Conservation (phyloP, 2,113 vertebrate genomes). For the Aleadryas rufinucha region DNA sequence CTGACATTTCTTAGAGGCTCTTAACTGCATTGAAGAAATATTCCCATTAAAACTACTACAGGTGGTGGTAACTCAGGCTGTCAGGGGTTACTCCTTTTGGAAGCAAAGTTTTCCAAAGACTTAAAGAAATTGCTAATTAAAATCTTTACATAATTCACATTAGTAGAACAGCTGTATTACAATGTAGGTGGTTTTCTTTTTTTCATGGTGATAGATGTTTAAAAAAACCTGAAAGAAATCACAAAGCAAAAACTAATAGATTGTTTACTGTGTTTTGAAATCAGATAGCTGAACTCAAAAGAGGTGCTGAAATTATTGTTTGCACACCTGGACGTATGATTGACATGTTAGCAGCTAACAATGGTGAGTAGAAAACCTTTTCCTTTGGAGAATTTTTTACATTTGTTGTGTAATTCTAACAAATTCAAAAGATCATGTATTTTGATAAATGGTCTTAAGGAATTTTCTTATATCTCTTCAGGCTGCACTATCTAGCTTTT, state of each 20-base stretch:
- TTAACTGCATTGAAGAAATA: not conserved
- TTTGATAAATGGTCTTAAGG: constrained; percentile 55
- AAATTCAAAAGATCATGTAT: constrained; percentile 55
- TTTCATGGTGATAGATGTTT: not conserved
- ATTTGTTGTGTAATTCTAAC: constrained; percentile 66
- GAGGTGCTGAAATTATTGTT: constrained; percentile 98
- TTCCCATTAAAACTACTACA: not conserved
- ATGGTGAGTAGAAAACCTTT: constrained; percentile 83
- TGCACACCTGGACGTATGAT: constrained; percentile 99
- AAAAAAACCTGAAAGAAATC: not conserved
- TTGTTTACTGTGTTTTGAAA: constrained; percentile 18
- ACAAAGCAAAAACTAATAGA: not conserved
- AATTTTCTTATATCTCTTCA: constrained; percentile 68
- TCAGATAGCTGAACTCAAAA: constrained; percentile 98
- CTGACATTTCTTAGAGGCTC: not conserved
- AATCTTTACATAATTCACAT: not conserved
- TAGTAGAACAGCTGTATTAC: not conserved
- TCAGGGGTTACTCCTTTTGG: not conserved
- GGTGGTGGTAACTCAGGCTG: not conserved
- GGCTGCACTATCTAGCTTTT: constrained; percentile 66
- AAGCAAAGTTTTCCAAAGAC: not conserved
- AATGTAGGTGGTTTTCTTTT: not conserved
- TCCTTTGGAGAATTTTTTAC: not conserved
- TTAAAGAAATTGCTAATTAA: not conserved
- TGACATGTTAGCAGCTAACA: constrained; percentile 98